These are phyloP conservation scores for Agrypnus murinus DNA, from an alignment of 2,888 invertebrate genomes.

Conservation along the genomic window DNA sequence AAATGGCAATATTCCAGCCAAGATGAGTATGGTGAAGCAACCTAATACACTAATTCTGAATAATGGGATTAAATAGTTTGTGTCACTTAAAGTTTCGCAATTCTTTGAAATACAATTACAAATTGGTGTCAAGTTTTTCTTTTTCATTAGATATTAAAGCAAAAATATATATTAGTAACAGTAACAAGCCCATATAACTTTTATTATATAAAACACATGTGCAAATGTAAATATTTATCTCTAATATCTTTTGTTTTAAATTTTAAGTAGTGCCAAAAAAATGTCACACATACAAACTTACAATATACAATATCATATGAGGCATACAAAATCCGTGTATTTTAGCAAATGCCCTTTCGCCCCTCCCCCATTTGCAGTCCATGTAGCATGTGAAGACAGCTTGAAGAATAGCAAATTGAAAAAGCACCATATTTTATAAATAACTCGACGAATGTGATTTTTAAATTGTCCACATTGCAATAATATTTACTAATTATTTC, in stretches of 20 bases:
- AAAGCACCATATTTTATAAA: conserved; percentile 69
- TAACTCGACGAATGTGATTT: conserved; percentile 61
- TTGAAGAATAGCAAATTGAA: conserved; percentile 71
- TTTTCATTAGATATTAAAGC: conserved; percentile 29
- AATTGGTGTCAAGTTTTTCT: conserved; percentile 29
- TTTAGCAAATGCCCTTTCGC: conserved; percentile 68
- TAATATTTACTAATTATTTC: conserved; percentile 58
- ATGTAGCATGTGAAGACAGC: conserved; percentile 72
- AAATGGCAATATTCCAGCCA: conserved; percentile 8
- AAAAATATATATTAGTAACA: conserved; percentile 16
- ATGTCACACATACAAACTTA: conserved; percentile 70
- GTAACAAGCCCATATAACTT: conserved; percentile 39
- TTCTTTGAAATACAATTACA: conserved; percentile 19
- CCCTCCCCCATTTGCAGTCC: conserved; percentile 71
- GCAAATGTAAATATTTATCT: conserved; percentile 32
- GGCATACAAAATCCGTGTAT: conserved; percentile 70
- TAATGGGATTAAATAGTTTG: conserved; percentile 30
- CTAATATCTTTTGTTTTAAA: conserved; percentile 33
- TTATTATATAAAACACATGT: conserved; percentile 41
- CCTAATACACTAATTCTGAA: conserved; percentile 42
- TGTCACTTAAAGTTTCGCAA: conserved; percentile 12
- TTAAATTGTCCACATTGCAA: conserved; percentile 62
- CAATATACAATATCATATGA: conserved; percentile 67
- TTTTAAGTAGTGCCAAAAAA: conserved; percentile 59
- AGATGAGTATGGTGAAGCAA: conserved; percentile 40